Evolutionary conservation across 2,113 vertebrate genomes (phyloP).

Genomic region (Cochlearius cochlearius): DNA sequence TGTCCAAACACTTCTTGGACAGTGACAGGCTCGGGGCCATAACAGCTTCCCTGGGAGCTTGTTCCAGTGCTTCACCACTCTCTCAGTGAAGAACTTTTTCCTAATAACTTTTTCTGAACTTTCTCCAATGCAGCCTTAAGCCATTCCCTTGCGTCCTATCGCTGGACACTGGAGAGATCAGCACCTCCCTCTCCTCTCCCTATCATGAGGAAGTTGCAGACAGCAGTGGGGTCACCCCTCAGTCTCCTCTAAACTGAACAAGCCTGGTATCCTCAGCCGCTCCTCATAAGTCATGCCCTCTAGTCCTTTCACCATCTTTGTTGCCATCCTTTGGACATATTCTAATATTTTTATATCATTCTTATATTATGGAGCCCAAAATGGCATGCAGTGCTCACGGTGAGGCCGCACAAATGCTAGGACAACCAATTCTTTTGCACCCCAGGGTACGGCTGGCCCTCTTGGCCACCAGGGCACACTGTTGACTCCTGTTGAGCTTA

Average conservation of each 20-base stretch:
- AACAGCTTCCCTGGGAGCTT: not conserved
- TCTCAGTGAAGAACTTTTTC: not conserved
- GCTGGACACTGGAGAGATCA: not conserved
- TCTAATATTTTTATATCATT: not conserved
- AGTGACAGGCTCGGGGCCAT: not conserved
- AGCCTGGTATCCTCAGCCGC: not conserved
- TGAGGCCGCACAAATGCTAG: not conserved
- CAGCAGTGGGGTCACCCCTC: not conserved
- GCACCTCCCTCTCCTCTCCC: not conserved
- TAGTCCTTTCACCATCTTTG: not conserved
- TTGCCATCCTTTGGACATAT: not conserved
- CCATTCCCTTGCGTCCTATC: not conserved
- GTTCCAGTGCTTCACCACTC: not conserved
- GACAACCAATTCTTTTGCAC: not conserved
- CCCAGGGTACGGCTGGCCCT: not conserved
- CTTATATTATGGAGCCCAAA: not conserved
- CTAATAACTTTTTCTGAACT: not conserved
- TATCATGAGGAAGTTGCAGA: not conserved
- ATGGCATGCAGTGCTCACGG: fast-evolving
- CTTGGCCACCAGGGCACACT: not conserved
- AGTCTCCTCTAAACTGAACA: not conserved
- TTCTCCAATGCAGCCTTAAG: not conserved
- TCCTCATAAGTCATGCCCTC: not conserved
- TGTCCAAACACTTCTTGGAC: not conserved
- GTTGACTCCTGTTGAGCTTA: not conserved